These are phyloP conservation scores for Nibea coibor DNA, from an alignment of 2,113 vertebrate species.

Conservation along the genomic window DNA sequence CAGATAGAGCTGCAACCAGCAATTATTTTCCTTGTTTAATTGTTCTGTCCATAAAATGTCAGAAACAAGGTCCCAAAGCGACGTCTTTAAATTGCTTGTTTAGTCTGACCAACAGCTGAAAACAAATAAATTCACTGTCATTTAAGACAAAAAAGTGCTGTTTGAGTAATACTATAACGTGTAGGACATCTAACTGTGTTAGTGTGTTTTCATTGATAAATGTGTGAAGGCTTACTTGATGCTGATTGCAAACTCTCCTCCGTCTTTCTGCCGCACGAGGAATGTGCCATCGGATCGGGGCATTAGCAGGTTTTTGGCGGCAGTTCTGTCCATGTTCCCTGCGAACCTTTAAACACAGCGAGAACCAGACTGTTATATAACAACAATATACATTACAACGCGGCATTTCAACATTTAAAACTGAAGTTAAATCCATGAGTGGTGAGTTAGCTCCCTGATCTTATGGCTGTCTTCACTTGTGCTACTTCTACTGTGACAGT, in stretches of 20 bases:
- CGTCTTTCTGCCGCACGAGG: conserved; percentile 92
- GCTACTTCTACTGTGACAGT: background rate
- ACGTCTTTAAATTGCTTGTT: background rate
- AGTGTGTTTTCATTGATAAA: background rate
- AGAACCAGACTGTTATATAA: background rate
- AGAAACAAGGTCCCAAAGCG: background rate
- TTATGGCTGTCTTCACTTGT: background rate
- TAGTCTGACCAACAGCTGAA: background rate
- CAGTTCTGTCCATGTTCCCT: conserved; percentile 89
- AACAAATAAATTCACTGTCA: no score
- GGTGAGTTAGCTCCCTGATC: background rate
- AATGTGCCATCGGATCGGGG: conserved; percentile 91
- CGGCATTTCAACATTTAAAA: background rate
- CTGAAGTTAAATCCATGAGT: background rate
- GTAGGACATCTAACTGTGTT: background rate
- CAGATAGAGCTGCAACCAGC: background rate
- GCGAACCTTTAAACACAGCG: conserved; percentile 86
- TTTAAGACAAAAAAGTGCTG: background rate
- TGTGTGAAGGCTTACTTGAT: conserved; percentile 86
- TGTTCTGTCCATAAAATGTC: background rate
- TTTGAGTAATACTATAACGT: background rate
- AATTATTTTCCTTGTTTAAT: background rate
- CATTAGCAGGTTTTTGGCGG: conserved; percentile 86
- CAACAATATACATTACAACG: background rate
- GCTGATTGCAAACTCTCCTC: conserved; percentile 93